phyloP scores from a whole-genome alignment of 2,113 vertebrate species.

The Macquaria ambigua region DNA sequence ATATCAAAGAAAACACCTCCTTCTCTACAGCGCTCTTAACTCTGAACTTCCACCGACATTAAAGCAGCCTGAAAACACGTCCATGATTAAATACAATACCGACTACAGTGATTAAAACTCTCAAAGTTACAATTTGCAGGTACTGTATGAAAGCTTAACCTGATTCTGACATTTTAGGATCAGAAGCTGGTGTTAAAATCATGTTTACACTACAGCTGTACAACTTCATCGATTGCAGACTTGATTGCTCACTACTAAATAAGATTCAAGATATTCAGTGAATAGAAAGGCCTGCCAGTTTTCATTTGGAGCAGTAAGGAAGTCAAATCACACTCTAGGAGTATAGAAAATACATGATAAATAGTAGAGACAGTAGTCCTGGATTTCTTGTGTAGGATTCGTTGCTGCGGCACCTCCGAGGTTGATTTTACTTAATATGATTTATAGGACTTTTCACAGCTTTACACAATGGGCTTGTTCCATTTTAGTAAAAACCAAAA shows the following conservation, averaged over 20 bases:
- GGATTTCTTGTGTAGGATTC: conserved; percentile 25
- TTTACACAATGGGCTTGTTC: conserved; percentile 36
- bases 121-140: conserved; percentile 40
- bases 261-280: conserved; percentile 28
- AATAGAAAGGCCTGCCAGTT: conserved; percentile 46
- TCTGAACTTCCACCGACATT: conserved; percentile 2
- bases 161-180: conserved; percentile 38
- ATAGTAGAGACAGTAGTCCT: conserved; percentile 17
- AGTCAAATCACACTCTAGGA: conserved; percentile 51
- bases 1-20: conserved; percentile 1
- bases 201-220: conserved; percentile 40
- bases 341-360: conserved; percentile 46
- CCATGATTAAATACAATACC: conserved; percentile 7
- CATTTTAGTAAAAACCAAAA: conserved; percentile 6
- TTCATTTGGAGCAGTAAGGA: conserved; percentile 29
- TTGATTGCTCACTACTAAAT: conserved; percentile 17
- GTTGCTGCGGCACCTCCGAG: conserved; percentile 45
- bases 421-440: conserved; percentile 5
- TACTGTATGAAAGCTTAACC: conserved; percentile 12
- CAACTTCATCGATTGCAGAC: conserved; percentile 25
- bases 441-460: conserved; percentile 42
- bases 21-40: conserved; percentile 7
- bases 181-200: conserved; percentile 77
- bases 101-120: background rate
- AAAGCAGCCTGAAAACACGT: conserved; percentile 17